A percentile compares a stretch with the other conserved stretches of the same genome.
Conservation (phyloP, 2,797 vertebrate genomes). For the Hafferia zeledoni region DNA sequence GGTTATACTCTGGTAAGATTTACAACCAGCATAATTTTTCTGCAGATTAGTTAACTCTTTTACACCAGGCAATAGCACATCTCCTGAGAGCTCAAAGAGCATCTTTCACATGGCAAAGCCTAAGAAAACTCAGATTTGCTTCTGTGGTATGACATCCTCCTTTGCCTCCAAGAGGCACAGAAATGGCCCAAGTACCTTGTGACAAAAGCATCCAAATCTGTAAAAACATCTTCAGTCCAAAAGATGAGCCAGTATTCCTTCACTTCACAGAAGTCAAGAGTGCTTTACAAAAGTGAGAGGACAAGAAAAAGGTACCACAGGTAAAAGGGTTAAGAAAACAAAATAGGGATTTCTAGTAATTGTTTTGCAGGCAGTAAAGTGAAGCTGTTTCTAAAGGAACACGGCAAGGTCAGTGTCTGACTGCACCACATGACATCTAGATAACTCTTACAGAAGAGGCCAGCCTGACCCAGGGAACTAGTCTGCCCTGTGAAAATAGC, state of each 20-base stretch:
- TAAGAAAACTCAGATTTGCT: neutral
- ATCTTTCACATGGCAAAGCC: neutral
- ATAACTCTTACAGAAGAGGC: neutral
- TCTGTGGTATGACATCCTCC: neutral
- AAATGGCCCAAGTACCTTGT: neutral
- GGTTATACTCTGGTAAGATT: neutral
- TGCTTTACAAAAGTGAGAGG: neutral
- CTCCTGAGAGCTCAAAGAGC: neutral
- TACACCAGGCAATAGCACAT: neutral
- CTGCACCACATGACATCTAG: neutral
- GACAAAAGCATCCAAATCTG: neutral
- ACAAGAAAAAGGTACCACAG: neutral
- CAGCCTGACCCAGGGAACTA: neutral
- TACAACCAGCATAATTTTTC: neutral
- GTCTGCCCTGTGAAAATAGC: neutral
- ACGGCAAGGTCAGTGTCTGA: neutral
- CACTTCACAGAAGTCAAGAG: neutral
- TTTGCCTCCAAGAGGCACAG: neutral
- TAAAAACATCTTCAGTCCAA: neutral
- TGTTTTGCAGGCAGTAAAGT: neutral
- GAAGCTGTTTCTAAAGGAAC: neutral
- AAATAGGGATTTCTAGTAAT: neutral
- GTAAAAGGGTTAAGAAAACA: neutral
- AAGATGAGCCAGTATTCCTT: neutral
- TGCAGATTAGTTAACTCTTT: neutral